Percentiles rank a stretch among this genome's conserved stretches.
Evolutionary conservation across 2,888 invertebrate species (phyloP).

Genomic region (Gandaritis pyraliata): DNA sequence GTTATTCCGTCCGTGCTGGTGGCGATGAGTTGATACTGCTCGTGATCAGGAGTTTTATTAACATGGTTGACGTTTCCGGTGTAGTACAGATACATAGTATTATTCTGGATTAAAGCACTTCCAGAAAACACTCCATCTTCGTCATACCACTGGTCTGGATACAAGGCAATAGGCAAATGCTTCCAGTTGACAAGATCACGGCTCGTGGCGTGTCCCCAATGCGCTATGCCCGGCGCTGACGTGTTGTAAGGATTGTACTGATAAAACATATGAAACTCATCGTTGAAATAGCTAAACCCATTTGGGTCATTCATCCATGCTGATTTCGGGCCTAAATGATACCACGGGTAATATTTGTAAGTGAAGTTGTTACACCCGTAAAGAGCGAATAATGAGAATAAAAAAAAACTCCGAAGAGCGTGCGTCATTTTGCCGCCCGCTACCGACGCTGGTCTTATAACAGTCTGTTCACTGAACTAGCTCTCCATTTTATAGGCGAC

Average conservation of each 20-base stretch:
- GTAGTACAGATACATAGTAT: constrained; percentile 65
- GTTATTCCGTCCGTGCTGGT: constrained; percentile 63
- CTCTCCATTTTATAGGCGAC: constrained; percentile 31
- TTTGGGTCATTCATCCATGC: constrained; percentile 85
- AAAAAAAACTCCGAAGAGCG: constrained; percentile 39
- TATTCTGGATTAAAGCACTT: constrained; percentile 69
- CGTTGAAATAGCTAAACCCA: constrained; percentile 69
- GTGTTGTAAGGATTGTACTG: constrained; percentile 76
- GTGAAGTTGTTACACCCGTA: constrained; percentile 44
- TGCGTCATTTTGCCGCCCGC: constrained; percentile 38
- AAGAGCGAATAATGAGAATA: constrained; percentile 44
- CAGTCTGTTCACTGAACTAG: constrained; percentile 41
- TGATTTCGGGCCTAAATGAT: constrained; percentile 61
- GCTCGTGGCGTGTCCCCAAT: constrained; percentile 82
- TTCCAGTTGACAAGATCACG: constrained; percentile 76
- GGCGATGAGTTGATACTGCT: constrained; percentile 66
- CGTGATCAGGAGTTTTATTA: constrained; percentile 55
- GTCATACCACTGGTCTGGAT: constrained; percentile 70
- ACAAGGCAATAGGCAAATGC: constrained; percentile 73
- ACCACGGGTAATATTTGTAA: constrained; percentile 60
- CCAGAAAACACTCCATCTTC: constrained; percentile 75
- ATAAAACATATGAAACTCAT: constrained; percentile 78
- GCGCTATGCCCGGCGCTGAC: constrained; percentile 61
- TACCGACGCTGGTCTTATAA: constrained; percentile 35
- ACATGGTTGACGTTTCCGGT: constrained; percentile 68